Evolutionary conservation across 2,797 vertebrate species (phyloP).

Genomic region (Premnoplex brunnescens): DNA sequence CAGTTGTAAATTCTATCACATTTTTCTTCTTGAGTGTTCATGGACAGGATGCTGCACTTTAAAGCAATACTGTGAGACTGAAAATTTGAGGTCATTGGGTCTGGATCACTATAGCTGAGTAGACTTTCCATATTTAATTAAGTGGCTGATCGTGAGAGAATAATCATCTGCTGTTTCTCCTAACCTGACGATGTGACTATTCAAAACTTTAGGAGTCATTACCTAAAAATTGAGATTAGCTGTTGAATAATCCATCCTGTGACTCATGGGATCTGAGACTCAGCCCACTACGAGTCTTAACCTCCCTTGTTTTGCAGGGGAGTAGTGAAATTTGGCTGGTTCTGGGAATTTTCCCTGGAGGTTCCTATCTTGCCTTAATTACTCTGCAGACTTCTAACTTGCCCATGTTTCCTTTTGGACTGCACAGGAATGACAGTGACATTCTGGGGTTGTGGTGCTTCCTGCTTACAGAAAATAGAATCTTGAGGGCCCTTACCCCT

Average conservation of each 20-base stretch:
- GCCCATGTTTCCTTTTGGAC: neutral
- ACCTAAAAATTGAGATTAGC: neutral
- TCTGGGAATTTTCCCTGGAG: neutral
- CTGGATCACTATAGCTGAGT: neutral
- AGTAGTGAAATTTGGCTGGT: neutral
- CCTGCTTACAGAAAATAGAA: neutral
- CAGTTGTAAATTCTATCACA: slow-evolving; percentile 29
- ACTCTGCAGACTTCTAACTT: neutral
- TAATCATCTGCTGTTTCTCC: neutral
- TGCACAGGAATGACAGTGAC: neutral
- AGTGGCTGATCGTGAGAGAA: neutral
- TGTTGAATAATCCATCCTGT: neutral
- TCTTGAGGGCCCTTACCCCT: neutral
- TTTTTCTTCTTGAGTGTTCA: slow-evolving; percentile 49
- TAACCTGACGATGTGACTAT: neutral
- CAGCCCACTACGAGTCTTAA: neutral
- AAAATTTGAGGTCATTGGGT: slow-evolving; percentile 1
- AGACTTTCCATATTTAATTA: slow-evolving; percentile 26
- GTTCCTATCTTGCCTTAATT: neutral
- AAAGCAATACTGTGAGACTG: slow-evolving; percentile 7
- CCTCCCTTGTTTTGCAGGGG: neutral
- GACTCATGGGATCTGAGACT: neutral
- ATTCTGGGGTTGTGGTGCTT: neutral
- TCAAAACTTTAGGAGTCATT: neutral
- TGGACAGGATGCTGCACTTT: neutral